Base-by-base conservation (phyloP, 2,113 vertebrate species). In the Strix uralensis region DNA sequence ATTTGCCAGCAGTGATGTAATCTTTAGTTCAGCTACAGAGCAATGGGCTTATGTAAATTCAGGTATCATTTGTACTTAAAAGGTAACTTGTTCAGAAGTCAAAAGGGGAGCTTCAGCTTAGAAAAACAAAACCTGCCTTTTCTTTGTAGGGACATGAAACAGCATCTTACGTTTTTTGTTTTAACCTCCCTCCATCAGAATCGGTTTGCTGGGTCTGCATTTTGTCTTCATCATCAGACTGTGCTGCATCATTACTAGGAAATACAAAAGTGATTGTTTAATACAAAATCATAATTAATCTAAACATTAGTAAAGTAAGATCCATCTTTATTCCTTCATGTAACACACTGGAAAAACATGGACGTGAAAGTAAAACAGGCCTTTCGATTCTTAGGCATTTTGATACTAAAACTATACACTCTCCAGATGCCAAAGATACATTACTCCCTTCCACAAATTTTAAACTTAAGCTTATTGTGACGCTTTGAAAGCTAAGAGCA, bases 201-300 rank as follows among this genome's bases (percentile, higher is more conserved):
- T 99, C 99, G 9, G 98, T 96, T 92, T 99, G 98, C 8, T 99
- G 97, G 36, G 98, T 91, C 74, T 99, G 99, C 88, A 98, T 92
- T 96, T 99, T 99, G 63, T 99, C 99, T 96, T 99, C 99, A 62
- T 99, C 99, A 71, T 99, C 99, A 36, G 99, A 99, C 97, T 99
- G 99, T 18, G 99, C 99, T 15, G 98, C 99, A 36, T 99, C 99
- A 17, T 99, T 99, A 90, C 99, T 99, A 97, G 52, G 66, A 96
- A 93, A 92, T 34, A 82, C 85, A 89, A 23, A 96, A 73, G 13
- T 15, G 38, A 67, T 14, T 73, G 30, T 73, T 94, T 74, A 93
- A 69, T 21, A 58, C 0, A 11, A 62, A 57, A 70, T 15, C 65
- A 38, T 16, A 66, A 79, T n/a, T 3, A 49, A 52, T 18, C 29